phyloP scores from a whole-genome alignment of 2,888 invertebrate species.

The Leptogaster cylindrica region DNA sequence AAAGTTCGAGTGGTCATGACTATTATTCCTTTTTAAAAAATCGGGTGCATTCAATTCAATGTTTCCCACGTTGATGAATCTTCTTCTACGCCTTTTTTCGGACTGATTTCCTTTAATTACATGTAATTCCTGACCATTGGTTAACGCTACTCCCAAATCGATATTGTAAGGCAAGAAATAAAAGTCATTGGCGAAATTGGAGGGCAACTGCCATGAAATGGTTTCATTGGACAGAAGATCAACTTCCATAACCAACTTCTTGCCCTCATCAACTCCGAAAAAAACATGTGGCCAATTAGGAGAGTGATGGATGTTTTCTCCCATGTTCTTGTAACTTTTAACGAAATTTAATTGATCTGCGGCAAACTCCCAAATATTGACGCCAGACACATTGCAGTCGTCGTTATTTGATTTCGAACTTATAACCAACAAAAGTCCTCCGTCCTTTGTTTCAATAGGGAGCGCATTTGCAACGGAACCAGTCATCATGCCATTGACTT shows the following conservation, averaged over 20 bases:
- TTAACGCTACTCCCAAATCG: constrained; percentile 55
- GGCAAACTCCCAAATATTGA: constrained; percentile 53
- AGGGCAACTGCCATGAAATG: constrained; percentile 48
- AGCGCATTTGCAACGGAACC: constrained; percentile 63
- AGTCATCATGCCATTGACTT: constrained; percentile 56
- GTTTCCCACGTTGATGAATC: no score
- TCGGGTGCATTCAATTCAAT: no score
- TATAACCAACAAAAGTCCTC: constrained; percentile 57
- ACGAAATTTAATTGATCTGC: constrained; percentile 47
- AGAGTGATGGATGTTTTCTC: constrained; percentile 46
- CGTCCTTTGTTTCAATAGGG: constrained; percentile 51
- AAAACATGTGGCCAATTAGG: constrained; percentile 55
- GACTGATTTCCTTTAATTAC: constrained; percentile 37
- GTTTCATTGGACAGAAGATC: constrained; percentile 54
- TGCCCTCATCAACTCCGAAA: constrained; percentile 53
- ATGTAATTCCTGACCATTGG: constrained; percentile 57
- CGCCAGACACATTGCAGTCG: constrained; percentile 50
- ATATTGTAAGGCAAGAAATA: constrained; percentile 50
- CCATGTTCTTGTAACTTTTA: constrained; percentile 51
- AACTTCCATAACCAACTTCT: constrained; percentile 53
- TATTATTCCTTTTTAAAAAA: no score
- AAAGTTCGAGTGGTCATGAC: no score
- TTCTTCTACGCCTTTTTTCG: neutral
- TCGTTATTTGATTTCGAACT: constrained; percentile 49
- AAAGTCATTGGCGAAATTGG: constrained; percentile 42